Percentiles rank a stretch among this genome's conserved stretches.
Conservation (phyloP, 1,140 invertebrate species). For the Drosophila neocordata region DNA sequence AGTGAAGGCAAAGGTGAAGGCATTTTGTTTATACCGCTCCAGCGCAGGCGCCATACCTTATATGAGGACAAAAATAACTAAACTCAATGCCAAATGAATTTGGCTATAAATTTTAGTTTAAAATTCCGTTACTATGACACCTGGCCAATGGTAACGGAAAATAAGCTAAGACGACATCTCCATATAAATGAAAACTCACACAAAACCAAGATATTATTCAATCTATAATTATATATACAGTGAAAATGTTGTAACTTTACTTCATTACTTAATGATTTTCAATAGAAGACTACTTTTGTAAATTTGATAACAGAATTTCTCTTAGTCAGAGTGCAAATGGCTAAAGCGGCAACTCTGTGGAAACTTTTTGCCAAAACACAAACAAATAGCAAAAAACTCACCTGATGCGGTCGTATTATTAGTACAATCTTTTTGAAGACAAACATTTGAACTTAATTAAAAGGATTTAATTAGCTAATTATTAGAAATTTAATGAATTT, state of each 20-base stretch:
- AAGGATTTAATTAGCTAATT: background rate
- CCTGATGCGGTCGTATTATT: background rate
- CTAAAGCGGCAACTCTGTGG: background rate
- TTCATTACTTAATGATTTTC: too few relatives aligned
- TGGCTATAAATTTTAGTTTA: slow-evolving; percentile 4
- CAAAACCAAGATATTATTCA: background rate
- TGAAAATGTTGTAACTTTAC: too few relatives aligned
- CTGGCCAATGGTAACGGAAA: slow-evolving; percentile 13
- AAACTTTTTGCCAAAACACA: background rate
- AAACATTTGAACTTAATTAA: background rate
- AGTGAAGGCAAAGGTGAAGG: slow-evolving; percentile 53
- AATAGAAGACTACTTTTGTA: background rate
- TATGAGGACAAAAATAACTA: background rate
- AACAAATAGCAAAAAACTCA: background rate
- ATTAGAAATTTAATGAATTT: background rate
- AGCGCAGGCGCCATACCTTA: slow-evolving; percentile 45
- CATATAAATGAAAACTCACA: background rate
- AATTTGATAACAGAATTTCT: background rate
- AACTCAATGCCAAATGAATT: slow-evolving; percentile 5
- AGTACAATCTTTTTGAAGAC: background rate
- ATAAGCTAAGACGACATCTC: slow-evolving; percentile 24
- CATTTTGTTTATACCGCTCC: slow-evolving; percentile 75
- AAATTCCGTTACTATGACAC: slow-evolving; percentile 26
- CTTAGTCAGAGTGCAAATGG: background rate
- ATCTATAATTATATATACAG: too few relatives aligned